Conservation (phyloP, 1,140 invertebrate species). For the Arion vulgaris region DNA sequence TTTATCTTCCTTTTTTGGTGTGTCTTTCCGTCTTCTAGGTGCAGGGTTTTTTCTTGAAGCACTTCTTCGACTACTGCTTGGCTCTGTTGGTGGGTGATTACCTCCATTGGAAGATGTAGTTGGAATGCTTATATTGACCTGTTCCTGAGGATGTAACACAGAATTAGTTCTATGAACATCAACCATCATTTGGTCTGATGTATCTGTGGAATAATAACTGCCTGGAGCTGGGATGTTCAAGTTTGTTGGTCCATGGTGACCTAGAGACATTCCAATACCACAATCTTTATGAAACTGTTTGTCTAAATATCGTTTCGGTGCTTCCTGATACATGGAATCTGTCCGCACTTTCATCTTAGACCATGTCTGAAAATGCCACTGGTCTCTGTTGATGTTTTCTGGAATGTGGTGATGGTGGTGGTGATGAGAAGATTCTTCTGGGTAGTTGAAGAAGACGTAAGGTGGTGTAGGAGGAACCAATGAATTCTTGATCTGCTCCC, state of each 20-base stretch:
- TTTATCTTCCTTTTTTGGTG: background rate
- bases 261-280: background rate
- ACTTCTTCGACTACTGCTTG: background rate
- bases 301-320: background rate
- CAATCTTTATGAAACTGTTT: conserved; percentile 16
- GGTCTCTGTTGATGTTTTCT: conserved; percentile 4
- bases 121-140: background rate
- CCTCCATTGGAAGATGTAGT: background rate
- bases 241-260: background rate
- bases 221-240: background rate
- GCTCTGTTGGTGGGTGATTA: background rate
- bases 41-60: background rate
- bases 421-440: background rate
- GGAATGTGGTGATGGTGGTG: background rate
- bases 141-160: background rate
- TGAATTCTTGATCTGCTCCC: conserved; percentile 7
- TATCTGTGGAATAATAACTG: background rate
- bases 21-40: conserved; percentile 8
- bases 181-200: background rate
- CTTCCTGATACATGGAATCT: background rate
- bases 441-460: conserved; percentile 29
- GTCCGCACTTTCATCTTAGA: conserved; percentile 9
- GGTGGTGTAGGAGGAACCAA: background rate
- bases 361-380: conserved; percentile 25
- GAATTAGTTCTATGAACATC: background rate